Evolutionary conservation across 1,140 invertebrate genomes (phyloP).

Genomic region (Drosophila ogumai): DNA sequence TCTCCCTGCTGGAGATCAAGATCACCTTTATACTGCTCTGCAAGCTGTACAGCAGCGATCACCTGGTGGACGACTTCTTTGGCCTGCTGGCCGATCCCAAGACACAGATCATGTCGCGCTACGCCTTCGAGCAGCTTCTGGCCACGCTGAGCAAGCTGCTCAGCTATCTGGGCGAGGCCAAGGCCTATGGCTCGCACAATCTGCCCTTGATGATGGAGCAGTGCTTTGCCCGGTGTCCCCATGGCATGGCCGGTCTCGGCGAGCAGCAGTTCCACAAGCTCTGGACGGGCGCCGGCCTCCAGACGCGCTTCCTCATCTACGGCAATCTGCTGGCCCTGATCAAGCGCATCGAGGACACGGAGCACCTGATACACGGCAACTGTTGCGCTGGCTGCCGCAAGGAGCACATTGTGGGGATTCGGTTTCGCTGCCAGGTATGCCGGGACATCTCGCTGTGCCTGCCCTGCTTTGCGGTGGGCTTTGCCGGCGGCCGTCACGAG

Average conservation of each 20-base stretch:
- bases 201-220: constrained; percentile 67
- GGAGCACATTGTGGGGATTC: constrained; percentile 76
- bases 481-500: constrained; percentile 59
- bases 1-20: constrained; percentile 78
- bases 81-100: constrained; percentile 58
- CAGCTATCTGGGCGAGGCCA: constrained; percentile 71
- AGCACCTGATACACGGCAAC: constrained; percentile 78
- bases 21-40: constrained; percentile 77
- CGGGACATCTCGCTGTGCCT: constrained; percentile 75
- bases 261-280: constrained; percentile 74
- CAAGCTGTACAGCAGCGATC: constrained; percentile 71
- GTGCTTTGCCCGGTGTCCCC: constrained; percentile 71
- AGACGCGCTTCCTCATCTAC: constrained; percentile 80
- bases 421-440: constrained; percentile 80
- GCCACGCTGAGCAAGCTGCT: constrained; percentile 69
- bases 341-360: constrained; percentile 80
- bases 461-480: constrained; percentile 74
- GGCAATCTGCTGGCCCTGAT: constrained; percentile 74
- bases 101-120: constrained; percentile 68
- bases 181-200: constrained; percentile 78
- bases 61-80: constrained; percentile 69
- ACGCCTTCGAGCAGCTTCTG: constrained; percentile 73
- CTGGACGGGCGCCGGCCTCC: constrained; percentile 64
- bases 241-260: constrained; percentile 58
- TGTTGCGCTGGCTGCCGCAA: constrained; percentile 65